phyloP scores from a whole-genome alignment of 2,113 vertebrate species.

The Gorsachius goisagi region DNA sequence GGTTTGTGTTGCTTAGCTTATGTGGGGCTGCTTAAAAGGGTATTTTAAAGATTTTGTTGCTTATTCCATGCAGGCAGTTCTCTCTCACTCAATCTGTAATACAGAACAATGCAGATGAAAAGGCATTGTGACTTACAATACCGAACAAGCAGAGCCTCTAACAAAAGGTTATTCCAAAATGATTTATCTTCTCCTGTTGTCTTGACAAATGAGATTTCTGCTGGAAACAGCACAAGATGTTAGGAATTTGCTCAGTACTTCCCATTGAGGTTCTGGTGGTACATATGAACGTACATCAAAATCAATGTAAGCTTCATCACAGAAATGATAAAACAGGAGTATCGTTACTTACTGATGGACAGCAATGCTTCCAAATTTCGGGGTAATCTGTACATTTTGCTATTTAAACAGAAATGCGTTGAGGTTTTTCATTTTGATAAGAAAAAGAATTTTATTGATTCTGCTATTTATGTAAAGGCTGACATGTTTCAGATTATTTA shows the following conservation, averaged over 20 bases:
- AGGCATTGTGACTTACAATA: background rate
- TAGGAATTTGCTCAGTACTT: background rate
- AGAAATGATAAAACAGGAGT: background rate
- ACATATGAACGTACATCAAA: background rate
- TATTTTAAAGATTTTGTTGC: background rate
- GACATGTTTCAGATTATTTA: background rate
- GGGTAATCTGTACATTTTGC: background rate
- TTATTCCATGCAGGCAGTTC: background rate
- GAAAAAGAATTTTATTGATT: background rate
- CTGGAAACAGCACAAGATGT: background rate
- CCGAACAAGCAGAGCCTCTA: background rate
- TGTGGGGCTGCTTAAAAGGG: background rate
- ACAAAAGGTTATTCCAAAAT: background rate
- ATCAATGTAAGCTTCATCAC: background rate
- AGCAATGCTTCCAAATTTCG: background rate
- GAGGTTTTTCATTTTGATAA: background rate
- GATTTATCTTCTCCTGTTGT: background rate
- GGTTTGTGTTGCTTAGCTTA: background rate
- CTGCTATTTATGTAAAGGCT: background rate
- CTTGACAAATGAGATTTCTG: background rate
- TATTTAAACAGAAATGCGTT: background rate
- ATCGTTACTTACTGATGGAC: background rate
- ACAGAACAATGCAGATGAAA: background rate
- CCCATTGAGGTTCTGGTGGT: background rate
- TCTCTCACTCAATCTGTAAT: background rate